phyloP scores from a whole-genome alignment of 2,797 vertebrate genomes.

The Knipowitschia caucasica region DNA sequence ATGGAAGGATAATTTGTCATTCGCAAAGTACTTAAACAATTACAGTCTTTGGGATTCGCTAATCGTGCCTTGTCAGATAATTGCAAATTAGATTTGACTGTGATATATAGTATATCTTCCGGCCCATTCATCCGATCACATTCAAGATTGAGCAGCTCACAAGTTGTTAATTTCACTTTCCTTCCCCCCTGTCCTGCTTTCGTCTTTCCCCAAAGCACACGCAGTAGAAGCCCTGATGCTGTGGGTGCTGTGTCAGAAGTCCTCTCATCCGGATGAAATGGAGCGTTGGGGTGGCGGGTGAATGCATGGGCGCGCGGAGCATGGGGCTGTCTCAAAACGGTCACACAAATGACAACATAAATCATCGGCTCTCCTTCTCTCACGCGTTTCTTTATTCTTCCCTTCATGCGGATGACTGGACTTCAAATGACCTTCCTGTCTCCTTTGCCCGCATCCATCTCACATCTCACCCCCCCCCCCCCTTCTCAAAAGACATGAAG shows the following conservation, averaged over 20 bases:
- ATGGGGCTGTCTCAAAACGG: constrained; percentile 40
- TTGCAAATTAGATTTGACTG: too few species aligned
- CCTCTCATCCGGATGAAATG: constrained; percentile 46
- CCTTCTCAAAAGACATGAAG: constrained; percentile 25
- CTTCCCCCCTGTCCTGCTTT: constrained; percentile 7
- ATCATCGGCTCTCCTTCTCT: constrained; percentile 50
- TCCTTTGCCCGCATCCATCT: constrained; percentile 19
- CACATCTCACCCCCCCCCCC: constrained; percentile 27
- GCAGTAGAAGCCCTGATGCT: constrained; percentile 20
- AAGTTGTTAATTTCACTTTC: constrained; percentile 18
- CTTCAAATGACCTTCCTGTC: constrained; percentile 41
- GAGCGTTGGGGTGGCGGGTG: constrained; percentile 39
- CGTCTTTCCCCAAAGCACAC: neutral
- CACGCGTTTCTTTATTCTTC: constrained; percentile 47
- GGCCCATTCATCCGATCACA: too few species aligned
- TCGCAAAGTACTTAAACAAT: too few species aligned
- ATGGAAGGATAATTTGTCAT: too few species aligned
- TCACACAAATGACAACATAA: constrained; percentile 52
- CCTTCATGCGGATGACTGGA: constrained; percentile 47
- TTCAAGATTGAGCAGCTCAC: constrained; percentile 7
- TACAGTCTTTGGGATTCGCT: too few species aligned
- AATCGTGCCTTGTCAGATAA: too few species aligned
- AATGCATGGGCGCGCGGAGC: constrained; percentile 49
- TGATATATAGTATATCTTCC: too few species aligned
- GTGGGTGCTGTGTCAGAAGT: constrained; percentile 27